phyloP scores from a whole-genome alignment of 2,113 vertebrate species.

The Mirounga angustirostris region DNA sequence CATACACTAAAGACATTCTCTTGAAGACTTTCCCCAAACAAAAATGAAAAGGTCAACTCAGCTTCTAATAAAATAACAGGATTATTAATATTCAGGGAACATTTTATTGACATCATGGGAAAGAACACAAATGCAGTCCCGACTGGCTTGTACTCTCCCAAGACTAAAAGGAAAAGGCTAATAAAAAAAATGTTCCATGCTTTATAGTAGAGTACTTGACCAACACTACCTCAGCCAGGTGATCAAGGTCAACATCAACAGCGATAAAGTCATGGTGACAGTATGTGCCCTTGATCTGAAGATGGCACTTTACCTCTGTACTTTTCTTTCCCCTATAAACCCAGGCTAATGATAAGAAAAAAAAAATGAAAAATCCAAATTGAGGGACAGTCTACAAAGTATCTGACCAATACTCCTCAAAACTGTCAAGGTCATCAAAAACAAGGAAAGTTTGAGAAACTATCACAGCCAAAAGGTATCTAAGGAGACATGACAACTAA shows the following conservation, averaged over 20 bases:
- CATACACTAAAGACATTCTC: background rate
- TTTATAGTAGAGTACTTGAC: background rate
- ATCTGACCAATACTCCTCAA: background rate
- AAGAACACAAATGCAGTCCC: background rate
- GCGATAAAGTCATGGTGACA: background rate
- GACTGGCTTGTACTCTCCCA: background rate
- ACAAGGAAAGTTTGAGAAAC: background rate
- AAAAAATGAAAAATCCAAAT: background rate
- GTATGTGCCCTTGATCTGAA: background rate
- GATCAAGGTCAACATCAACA: background rate
- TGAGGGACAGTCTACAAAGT: background rate
- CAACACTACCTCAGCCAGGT: background rate
- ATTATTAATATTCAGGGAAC: constrained; percentile 49
- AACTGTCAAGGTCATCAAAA: background rate
- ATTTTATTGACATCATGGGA: background rate
- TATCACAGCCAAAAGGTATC: background rate
- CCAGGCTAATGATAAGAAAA: background rate
- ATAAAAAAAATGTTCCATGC: background rate
- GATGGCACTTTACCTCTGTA: background rate
- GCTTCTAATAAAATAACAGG: constrained; percentile 21
- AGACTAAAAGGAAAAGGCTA: background rate
- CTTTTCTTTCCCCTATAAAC: background rate
- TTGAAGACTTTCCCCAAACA: constrained; percentile 24
- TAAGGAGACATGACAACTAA: background rate
- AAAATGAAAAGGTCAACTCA: constrained; percentile 58